Evolutionary conservation across 2,888 invertebrate genomes (phyloP), one percentile per base, ranked within the genome.

Genomic region (Adela reaumurella): DNA sequence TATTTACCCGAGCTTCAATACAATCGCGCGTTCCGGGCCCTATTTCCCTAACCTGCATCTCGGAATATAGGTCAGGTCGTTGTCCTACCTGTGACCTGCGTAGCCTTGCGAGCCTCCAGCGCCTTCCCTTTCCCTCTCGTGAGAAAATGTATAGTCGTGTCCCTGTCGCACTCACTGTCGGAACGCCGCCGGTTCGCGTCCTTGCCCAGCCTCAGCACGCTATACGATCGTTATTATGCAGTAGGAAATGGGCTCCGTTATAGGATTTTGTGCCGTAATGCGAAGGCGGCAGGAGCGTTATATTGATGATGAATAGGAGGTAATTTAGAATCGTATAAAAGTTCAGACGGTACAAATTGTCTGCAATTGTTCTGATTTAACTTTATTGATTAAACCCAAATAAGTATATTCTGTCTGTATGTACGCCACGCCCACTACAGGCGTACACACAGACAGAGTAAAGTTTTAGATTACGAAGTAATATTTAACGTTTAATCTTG

Each of bases 1-100:
- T 76, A 76, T 73, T 69, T 70, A 73, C 69, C 64, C 65, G 28
- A 10, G 43, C 17, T 19, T 16, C 19, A 46, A 17, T 19, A 17
- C 19, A 19, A 28, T 18, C 35, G 41, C 19, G 19, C 16, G 17
- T 10, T 4, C 42, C 62, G 59, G 61, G 60, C 64, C 67, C n/a
- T 35, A 35, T 35, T 35, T 35, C 35, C 35, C n/a, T 35, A 14
- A 14, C 35, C 70, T 72, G 74, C 76, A 74, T 57, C 35, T 35
- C 66, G 57, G 55, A 63, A 77, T 70, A 63, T 77, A 56, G 77
- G 77, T 70, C 74, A 74, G 74, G 76, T 72, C 76, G 68, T 62
- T 73, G 74, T 67, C 69, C 68, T 67, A 67, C 74, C 71, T 72
- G 71, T 63, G 73, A 73, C 67, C 73, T 43, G 43, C 14, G 14